Base-by-base conservation (phyloP, 2,888 invertebrate genomes). In the Agelastica alni region DNA sequence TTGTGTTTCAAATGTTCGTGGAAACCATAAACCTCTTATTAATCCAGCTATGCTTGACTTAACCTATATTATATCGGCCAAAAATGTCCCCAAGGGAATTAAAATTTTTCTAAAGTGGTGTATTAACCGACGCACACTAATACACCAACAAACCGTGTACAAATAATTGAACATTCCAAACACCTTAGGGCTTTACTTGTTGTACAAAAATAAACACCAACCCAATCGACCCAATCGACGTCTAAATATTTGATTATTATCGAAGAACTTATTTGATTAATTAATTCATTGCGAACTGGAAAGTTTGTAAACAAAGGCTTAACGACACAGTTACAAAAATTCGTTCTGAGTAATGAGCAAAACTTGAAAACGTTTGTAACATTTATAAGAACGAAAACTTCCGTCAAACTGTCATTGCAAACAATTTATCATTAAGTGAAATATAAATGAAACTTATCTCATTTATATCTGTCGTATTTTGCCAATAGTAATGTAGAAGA, bases 381-480 rank as follows among this genome's bases (percentile, higher is more conserved):
- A 51, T 51, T 56, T 51, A 47, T 51, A 51, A 56, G 48, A 52
- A 49, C 13, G 20, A 41, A 48, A 52, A 56, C 30, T 56, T 52
- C 44, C 28, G 56, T 44, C n/a, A 48, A 49, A 52, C 44, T 52
- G 44, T 48, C 52, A 45, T 56, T 34, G 31, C 34, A 30, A 26
- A 34, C 49, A 46, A 57, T 57, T 57, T 57, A 57, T 57, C 57
- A 57, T 45, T 45, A 39, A 53, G 42, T 51, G 46, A 44, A 41
- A 57, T 30, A 57, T 51, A 51, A 56, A 57, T 57, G 41, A 57
- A 57, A 57, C 49, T 57, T 53, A 36, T 42, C 49, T 49, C 53
- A 36, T 57, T 57, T 46, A 57, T 53, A 48, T 43, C 34, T 43
- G 48, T 48, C 52, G 14, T 22, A 31, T 44, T 56, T 34, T 7